Evolutionary conservation across 2,797 vertebrate genomes (phyloP), one percentile per base, ranked within the genome.

Genomic region (Pseudochromis fuscus): DNA sequence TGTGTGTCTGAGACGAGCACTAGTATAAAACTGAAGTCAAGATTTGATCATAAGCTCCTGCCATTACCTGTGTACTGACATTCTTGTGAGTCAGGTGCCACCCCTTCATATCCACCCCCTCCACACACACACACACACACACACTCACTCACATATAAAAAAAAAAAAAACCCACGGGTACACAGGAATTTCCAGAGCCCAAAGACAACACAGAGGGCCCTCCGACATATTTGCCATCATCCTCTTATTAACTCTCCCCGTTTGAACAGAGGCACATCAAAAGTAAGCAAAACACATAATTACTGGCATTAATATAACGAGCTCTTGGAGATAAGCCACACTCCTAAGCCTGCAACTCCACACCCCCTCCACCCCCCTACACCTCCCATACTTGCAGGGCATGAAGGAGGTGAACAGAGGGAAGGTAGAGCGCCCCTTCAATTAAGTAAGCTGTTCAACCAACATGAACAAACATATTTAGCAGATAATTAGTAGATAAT

Each of bases 401-500:
- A 89, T 70, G 75, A 61, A 89, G 87, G 77, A 87, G 73, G 77
- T 60, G 78, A 75, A 69, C 60, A 75, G 79, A 87, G 81, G 72
- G 79, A 87, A 90, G 87, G 82, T 75, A 83, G 82, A 82, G 82
- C 59, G 13, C 89, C 85, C 84, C 84, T 90, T 92, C 94, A 96
- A 94, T 96, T 95, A 96, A 92, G 93, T 91, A 91, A 93, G 90
- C 93, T 88, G 86, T 88, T 94, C 89, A 92, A 92, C 90, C 92
- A 91, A 95, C 95, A 92, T 90, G 94, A 96, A 93, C 94, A 93
- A 94, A 95, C 94, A 94, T 84, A 95, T 95, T 96, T 95, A 95
- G 93, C 79, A 94, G 95, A 93, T 96, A 96, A 97, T 96, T 96
- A 96, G 94, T 85, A 91, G 94, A 96, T 94, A 82, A 91, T 95